These are phyloP conservation scores for Ceramica pisi DNA, from an alignment of 2,888 invertebrate species.

Conservation along the genomic window DNA sequence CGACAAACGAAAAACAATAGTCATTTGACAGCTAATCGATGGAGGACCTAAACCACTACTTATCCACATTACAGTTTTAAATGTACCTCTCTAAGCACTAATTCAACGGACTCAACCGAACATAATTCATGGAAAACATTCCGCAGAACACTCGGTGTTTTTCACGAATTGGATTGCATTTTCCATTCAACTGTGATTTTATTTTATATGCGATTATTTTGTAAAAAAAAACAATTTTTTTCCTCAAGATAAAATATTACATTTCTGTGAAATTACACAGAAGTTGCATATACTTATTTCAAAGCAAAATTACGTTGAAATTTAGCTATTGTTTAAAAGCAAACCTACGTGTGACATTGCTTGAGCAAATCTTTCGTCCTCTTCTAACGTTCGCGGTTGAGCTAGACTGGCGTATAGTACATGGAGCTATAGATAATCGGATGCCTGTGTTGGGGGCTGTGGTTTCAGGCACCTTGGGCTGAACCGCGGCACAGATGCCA, in stretches of 20 bases:
- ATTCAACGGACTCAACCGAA: not conserved
- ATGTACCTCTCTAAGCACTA: not conserved
- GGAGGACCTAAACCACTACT: slow-evolving; percentile 7
- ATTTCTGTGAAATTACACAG: too few species aligned
- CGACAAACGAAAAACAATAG: slow-evolving; percentile 76
- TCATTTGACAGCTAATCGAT: slow-evolving; percentile 75
- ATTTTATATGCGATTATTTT: too few species aligned
- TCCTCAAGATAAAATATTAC: too few species aligned
- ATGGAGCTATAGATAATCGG: not conserved
- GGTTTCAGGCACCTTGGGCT: slow-evolving; percentile 15
- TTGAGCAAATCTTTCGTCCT: slow-evolving; percentile 1
- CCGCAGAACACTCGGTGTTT: too few species aligned
- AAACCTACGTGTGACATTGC: too few species aligned
- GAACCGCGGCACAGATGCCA: slow-evolving; percentile 16
- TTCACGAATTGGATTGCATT: too few species aligned
- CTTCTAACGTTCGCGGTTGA: slow-evolving; percentile 19
- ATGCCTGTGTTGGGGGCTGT: not conserved
- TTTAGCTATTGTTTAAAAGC: not conserved
- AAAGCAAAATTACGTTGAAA: not conserved
- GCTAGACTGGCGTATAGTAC: slow-evolving; percentile 1
- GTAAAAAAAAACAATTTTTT: too few species aligned
- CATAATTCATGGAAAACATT: not conserved
- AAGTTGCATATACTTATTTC: not conserved
- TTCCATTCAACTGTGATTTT: too few species aligned
- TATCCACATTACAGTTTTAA: not conserved